These are phyloP conservation scores for Actenoides lindsayi DNA, from an alignment of 2,113 vertebrate species.

Conservation along the genomic window DNA sequence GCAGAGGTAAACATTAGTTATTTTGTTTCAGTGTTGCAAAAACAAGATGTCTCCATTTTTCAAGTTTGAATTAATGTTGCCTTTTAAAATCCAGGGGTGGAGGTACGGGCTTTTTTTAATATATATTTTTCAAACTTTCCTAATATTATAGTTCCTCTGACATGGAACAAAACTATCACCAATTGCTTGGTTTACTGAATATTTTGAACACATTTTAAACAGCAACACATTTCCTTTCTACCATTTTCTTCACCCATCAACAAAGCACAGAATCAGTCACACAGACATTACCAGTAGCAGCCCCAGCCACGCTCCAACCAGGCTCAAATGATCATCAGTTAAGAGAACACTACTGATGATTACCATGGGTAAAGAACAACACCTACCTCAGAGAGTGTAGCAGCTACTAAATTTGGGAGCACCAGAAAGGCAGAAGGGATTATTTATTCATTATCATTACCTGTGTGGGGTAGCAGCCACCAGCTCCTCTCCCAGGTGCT, in stretches of 20 bases:
- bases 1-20: neutral
- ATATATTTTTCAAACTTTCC: neutral
- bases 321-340: fast-evolving
- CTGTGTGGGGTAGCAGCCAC: neutral
- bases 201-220: neutral
- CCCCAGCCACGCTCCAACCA: fast-evolving
- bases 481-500: neutral
- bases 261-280: neutral
- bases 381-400: too few relatives aligned
- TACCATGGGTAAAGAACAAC: neutral
- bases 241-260: neutral
- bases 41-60: neutral
- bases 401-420: neutral
- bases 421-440: neutral
- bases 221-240: neutral
- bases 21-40: neutral
- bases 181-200: neutral
- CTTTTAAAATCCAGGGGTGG: neutral
- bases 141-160: neutral
- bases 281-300: neutral
- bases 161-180: neutral
- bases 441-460: neutral
- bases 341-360: neutral
- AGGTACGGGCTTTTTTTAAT: neutral
- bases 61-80: neutral